These are phyloP conservation scores for Papilio aristodemus DNA, from an alignment of 1,140 invertebrate genomes.

Conservation along the genomic window DNA sequence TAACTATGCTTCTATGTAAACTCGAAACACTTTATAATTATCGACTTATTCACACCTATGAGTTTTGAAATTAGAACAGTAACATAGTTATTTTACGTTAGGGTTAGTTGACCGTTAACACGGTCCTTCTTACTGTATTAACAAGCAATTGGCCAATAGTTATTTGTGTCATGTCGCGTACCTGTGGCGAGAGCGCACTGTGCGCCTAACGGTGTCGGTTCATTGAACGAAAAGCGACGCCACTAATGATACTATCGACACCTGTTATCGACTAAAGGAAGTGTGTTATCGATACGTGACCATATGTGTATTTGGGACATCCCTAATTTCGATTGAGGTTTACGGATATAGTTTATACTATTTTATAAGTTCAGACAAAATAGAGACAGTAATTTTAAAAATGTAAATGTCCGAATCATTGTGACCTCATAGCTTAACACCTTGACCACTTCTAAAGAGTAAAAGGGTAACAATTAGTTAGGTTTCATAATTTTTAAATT, in stretches of 20 bases:
- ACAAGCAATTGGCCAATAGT: conserved; percentile 61
- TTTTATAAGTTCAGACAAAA: too few species aligned
- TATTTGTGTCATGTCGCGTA: conserved; percentile 72
- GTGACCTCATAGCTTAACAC: too few species aligned
- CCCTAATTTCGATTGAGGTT: conserved; percentile 8
- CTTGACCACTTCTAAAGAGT: too few species aligned
- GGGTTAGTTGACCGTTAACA: conserved; percentile 39
- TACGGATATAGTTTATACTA: not conserved
- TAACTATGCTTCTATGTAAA: too few species aligned
- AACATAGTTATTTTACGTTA: conserved; percentile 30
- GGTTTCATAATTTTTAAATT: too few species aligned
- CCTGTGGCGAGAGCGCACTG: conserved; percentile 65
- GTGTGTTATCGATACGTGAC: conserved; percentile 41
- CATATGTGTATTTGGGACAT: conserved; percentile 37
- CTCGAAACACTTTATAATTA: conserved; percentile 2
- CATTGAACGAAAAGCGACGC: conserved; percentile 70
- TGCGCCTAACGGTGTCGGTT: conserved; percentile 73
- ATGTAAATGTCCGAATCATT: too few species aligned
- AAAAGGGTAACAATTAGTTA: too few species aligned
- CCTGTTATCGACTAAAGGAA: conserved; percentile 58
- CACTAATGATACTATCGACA: conserved; percentile 69
- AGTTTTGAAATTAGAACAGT: conserved; percentile 4
- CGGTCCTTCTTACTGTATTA: conserved; percentile 40
- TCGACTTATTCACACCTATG: not conserved
- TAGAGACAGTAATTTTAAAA: too few species aligned